Evolutionary conservation across 2,888 invertebrate species (phyloP).

Genomic region (Meteorus cinctellus): DNA sequence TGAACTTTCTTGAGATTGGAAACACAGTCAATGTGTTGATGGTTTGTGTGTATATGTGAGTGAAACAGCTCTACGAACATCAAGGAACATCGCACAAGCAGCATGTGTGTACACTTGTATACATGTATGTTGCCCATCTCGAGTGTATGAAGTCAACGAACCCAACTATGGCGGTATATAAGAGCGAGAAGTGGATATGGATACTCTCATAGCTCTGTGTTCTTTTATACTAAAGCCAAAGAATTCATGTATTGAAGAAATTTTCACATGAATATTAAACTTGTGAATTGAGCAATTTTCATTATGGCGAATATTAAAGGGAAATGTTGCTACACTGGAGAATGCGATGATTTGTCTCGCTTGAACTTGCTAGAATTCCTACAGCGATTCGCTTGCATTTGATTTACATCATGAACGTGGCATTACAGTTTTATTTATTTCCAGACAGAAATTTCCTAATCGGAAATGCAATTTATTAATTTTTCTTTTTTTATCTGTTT

Average conservation of each 20-base stretch:
- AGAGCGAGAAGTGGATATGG: conserved; percentile 23
- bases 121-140: conserved; percentile 23
- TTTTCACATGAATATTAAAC: no score
- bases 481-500: no score
- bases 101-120: conserved; percentile 41
- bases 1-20: conserved; percentile 9
- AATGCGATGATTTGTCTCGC: neutral
- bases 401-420: no score
- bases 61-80: neutral
- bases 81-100: neutral
- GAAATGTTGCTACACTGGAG: neutral
- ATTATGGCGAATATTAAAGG: neutral
- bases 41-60: conserved; percentile 45
- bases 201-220: neutral
- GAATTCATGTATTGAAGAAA: neutral
- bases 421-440: no score
- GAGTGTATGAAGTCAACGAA: conserved; percentile 53
- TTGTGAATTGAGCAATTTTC: conserved; percentile 23
- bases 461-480: no score
- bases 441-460: no score
- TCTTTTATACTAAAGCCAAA: neutral
- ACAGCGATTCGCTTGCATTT: no score
- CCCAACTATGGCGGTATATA: conserved; percentile 42
- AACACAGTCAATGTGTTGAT: conserved; percentile 32
- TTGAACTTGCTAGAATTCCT: no score